Conservation (phyloP, 2,113 vertebrate species). For the Grantiella picta region DNA sequence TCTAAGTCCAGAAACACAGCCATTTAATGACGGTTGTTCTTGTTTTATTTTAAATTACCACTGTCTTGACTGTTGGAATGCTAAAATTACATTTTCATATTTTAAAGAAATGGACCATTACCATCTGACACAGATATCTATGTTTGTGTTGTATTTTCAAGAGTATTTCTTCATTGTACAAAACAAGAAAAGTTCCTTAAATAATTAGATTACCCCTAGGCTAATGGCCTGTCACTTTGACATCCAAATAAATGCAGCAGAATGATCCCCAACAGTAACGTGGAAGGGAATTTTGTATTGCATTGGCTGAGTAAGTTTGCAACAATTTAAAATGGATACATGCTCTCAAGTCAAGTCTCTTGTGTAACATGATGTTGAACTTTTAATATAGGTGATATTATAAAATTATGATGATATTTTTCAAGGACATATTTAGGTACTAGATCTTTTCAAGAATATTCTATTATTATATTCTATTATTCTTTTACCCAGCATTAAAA, state of each 20-base stretch:
- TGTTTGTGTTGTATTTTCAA: conserved; percentile 21
- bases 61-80: conserved; percentile 19
- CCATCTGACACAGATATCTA: conserved; percentile 14
- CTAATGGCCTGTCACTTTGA: conserved; percentile 44
- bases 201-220: conserved; percentile 46
- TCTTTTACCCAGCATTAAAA: background rate
- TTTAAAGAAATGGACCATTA: background rate
- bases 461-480: background rate
- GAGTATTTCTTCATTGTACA: background rate
- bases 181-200: conserved; percentile 52
- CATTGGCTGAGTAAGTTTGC: conserved; percentile 18
- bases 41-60: conserved; percentile 48
- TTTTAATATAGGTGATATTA: background rate
- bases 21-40: conserved; percentile 52
- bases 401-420: background rate
- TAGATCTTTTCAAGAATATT: background rate
- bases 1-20: conserved; percentile 60
- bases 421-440: background rate
- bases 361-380: background rate
- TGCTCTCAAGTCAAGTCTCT: background rate
- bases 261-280: conserved; percentile 2
- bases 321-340: conserved; percentile 1
- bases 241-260: conserved; percentile 40
- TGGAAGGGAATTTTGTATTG: conserved; percentile 22
- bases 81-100: conserved; percentile 4